These are phyloP conservation scores for Platygyra sinensis DNA, from an alignment of 64 coral and sea anemone species.

Conservation along the genomic window DNA sequence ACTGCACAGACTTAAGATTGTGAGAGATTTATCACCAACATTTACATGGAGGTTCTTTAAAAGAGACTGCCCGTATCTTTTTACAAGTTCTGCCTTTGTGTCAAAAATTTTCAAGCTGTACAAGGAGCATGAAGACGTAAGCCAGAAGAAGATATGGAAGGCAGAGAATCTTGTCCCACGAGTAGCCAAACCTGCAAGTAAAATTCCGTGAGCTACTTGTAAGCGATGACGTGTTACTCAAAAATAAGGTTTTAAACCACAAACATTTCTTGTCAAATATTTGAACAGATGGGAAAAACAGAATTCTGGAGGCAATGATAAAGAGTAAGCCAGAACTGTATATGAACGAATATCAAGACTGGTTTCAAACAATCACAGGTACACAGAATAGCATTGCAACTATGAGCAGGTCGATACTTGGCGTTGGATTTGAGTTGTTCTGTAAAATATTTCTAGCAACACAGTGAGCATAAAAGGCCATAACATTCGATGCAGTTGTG, in stretches of 20 bases:
- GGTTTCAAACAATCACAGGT: neutral
- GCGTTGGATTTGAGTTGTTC: slow-evolving; percentile 1
- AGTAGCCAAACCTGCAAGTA: neutral
- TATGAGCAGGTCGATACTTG: neutral
- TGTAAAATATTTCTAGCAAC: too few relatives aligned
- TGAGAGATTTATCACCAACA: slow-evolving; percentile 5
- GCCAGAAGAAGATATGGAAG: neutral
- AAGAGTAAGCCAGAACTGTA: neutral
- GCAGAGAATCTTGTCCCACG: slow-evolving; percentile 5
- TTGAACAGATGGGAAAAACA: slow-evolving; percentile 13
- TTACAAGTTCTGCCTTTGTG: neutral
- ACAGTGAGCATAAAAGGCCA: too few relatives aligned
- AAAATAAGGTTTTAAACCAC: neutral
- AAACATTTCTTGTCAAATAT: neutral
- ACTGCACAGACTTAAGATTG: neutral
- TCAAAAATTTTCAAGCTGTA: neutral
- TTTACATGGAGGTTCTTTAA: neutral
- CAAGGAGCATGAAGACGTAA: neutral
- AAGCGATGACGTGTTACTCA: neutral
- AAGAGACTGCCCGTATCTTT: neutral
- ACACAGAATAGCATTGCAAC: neutral
- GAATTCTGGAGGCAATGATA: slow-evolving; percentile 5
- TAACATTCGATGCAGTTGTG: too few relatives aligned
- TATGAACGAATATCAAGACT: slow-evolving; percentile 10
- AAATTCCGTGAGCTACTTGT: neutral